phyloP scores from a whole-genome alignment of 2,797 vertebrate genomes.

The Semaprochilodus insignis region DNA sequence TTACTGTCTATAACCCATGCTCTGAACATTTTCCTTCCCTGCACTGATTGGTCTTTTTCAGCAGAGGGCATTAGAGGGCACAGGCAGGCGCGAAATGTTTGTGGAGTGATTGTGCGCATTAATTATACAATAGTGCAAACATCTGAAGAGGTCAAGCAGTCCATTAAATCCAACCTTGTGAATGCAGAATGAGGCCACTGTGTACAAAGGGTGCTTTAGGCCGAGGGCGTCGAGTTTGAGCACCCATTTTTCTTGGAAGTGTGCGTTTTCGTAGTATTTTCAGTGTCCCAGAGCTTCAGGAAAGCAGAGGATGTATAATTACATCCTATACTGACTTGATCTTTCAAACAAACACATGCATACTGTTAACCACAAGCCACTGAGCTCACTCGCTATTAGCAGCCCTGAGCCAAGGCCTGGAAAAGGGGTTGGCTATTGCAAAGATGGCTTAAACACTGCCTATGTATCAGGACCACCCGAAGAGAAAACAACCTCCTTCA shows the following conservation, averaged over 20 bases:
- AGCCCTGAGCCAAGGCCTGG: not conserved
- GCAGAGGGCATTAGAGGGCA: not conserved
- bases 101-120: conserved; percentile 5
- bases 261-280: conserved; percentile 23
- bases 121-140: conserved; percentile 34
- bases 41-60: conserved; percentile 2
- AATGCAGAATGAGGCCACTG: conserved; percentile 25
- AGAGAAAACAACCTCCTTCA: not conserved
- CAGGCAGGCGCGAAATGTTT: conserved; percentile 27
- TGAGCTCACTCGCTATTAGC: not conserved
- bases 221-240: not conserved
- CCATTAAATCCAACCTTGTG: conserved; percentile 25
- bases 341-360: conserved; percentile 35
- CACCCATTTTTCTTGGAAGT: conserved; percentile 28
- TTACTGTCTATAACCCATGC: conserved; percentile 21
- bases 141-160: conserved; percentile 27
- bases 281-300: not conserved
- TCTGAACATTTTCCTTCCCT: conserved; percentile 7
- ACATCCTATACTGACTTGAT: conserved; percentile 12
- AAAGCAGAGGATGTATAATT: conserved; percentile 19
- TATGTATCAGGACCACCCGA: not conserved
- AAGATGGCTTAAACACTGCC: not conserved
- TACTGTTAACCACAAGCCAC: conserved; percentile 20
- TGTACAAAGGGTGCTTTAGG: conserved; percentile 5
- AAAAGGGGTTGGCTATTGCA: not conserved